Percentiles rank a stretch among this genome's conserved stretches.
These are phyloP conservation scores for Acheta domesticus DNA, from an alignment of 2,888 invertebrate genomes.

Conservation along the genomic window DNA sequence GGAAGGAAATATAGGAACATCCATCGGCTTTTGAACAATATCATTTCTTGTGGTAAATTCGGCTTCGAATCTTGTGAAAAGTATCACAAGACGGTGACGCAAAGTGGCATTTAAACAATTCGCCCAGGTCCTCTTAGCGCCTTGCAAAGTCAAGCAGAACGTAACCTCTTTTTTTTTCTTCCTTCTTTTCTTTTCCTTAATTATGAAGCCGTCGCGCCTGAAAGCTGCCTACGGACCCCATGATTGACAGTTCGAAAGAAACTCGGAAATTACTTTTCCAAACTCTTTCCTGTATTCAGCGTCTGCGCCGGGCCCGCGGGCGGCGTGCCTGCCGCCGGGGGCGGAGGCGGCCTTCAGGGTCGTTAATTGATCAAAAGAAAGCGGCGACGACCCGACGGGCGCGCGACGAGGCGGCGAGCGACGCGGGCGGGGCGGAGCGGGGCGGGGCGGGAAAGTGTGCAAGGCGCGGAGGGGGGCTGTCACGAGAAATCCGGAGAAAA, in stretches of 20 bases:
- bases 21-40: too few species aligned
- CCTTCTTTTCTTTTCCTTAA: conserved; percentile 3
- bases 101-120: background rate
- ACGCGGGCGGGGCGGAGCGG: too few species aligned
- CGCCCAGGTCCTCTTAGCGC: background rate
- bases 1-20: too few species aligned
- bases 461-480: too few species aligned
- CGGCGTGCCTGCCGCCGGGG: background rate
- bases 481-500: too few species aligned
- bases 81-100: background rate
- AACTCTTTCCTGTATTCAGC: conserved; percentile 30
- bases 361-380: conserved; percentile 32
- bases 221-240: background rate
- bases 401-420: background rate
- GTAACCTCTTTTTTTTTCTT: background rate
- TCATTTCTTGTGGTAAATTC: too few species aligned
- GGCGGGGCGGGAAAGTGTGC: too few species aligned
- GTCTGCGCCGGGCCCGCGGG: background rate
- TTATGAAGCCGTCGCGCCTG: background rate
- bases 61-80: too few species aligned
- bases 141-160: background rate
- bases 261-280: conserved; percentile 33
- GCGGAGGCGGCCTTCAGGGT: background rate
- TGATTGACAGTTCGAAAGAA: conserved; percentile 33
- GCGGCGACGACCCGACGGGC: background rate